Conservation (phyloP, 2,113 vertebrate species). For the Hassar affinis region DNA sequence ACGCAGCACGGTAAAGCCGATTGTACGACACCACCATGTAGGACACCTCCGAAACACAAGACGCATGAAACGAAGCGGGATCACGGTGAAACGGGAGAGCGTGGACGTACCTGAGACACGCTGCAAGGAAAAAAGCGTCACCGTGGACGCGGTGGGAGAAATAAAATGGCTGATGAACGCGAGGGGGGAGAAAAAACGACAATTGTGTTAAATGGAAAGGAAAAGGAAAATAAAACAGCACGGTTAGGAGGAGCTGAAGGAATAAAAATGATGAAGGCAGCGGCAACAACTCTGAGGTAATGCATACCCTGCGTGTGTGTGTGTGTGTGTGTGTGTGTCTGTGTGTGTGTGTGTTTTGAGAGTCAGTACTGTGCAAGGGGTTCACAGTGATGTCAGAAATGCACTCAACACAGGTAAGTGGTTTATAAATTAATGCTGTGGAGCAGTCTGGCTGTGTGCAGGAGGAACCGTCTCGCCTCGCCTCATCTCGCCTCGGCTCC, state of each 20-base stretch:
- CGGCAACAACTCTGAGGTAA: slow-evolving; percentile 1
- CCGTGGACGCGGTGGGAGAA: neutral
- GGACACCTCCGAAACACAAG: neutral
- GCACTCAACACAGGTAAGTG: slow-evolving; percentile 22
- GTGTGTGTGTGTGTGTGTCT: neutral
- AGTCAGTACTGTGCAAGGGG: neutral
- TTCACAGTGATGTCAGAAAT: slow-evolving; percentile 48
- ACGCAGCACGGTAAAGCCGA: too few relatives aligned
- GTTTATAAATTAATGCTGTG: slow-evolving; percentile 36
- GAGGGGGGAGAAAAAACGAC: neutral
- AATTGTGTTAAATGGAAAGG: neutral
- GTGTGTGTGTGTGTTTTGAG: neutral
- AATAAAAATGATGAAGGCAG: slow-evolving; percentile 8
- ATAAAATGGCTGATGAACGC: neutral
- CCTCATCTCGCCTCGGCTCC: neutral
- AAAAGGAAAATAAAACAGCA: neutral
- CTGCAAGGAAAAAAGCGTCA: neutral
- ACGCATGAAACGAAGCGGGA: neutral
- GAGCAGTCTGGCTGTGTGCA: neutral
- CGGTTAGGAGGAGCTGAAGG: neutral
- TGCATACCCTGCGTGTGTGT: neutral
- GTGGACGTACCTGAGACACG: neutral
- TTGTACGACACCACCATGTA: too few relatives aligned
- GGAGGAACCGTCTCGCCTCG: slow-evolving; percentile 5
- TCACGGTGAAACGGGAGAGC: neutral